A percentile compares a stretch with the other conserved stretches of the same genome.
phyloP scores from a whole-genome alignment of 92 coral and sea anemone species.

The Meandrina meandrites region DNA sequence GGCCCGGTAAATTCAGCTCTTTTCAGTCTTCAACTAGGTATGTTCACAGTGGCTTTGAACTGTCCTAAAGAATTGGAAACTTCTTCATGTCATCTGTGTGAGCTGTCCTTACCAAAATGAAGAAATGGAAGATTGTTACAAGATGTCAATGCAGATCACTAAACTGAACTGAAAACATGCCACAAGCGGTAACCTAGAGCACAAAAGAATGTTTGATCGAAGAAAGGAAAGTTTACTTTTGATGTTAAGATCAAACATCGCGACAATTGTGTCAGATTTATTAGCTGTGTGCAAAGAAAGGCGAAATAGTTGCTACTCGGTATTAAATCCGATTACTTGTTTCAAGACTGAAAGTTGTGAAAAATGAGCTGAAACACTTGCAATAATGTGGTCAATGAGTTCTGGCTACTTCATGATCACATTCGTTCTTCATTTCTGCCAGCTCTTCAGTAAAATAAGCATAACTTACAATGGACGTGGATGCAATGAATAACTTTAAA shows the following conservation, averaged over 20 bases:
- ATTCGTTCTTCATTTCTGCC: background rate
- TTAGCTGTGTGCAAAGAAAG: slow-evolving; percentile 19
- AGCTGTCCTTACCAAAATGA: background rate
- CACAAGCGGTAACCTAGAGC: slow-evolving; percentile 30
- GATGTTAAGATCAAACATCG: background rate
- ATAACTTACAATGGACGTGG: background rate
- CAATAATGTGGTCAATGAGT: background rate
- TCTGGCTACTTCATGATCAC: background rate
- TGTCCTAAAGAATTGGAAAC: background rate
- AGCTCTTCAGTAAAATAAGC: background rate
- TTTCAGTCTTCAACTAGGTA: background rate
- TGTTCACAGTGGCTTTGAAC: background rate
- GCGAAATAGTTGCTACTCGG: background rate
- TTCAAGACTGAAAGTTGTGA: background rate
- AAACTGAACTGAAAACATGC: slow-evolving; percentile 3
- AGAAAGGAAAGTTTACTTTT: slow-evolving; percentile 11
- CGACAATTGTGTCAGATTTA: slow-evolving; percentile 33
- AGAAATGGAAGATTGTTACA: background rate
- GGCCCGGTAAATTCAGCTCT: background rate
- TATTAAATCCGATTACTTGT: background rate
- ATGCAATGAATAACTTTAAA: background rate
- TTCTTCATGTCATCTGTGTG: background rate
- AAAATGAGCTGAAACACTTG: background rate
- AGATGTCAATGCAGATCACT: background rate
- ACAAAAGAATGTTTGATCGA: slow-evolving; percentile 46